phyloP scores from a whole-genome alignment of 2,888 invertebrate species.

The Leptinotarsa haldemani region DNA sequence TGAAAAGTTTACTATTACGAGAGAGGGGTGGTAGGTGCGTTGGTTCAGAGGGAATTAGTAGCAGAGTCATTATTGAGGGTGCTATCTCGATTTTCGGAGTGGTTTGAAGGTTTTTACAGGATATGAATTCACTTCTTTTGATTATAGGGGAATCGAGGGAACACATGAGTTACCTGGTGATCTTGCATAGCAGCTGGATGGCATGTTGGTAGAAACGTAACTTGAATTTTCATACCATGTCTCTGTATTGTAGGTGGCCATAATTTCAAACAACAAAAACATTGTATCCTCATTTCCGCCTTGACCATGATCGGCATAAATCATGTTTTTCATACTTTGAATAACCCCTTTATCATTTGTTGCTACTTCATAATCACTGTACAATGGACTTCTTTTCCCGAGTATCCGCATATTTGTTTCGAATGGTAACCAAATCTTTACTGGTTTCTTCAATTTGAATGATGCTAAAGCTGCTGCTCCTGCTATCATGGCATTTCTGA shows the following conservation, averaged over 20 bases:
- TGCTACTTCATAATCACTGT: constrained; percentile 74
- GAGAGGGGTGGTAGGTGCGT: no score
- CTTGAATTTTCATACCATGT: constrained; percentile 37
- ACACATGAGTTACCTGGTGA: constrained; percentile 45
- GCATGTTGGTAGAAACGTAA: constrained; percentile 43
- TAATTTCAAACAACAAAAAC: constrained; percentile 27
- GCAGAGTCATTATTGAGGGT: no score
- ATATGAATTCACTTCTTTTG: no score
- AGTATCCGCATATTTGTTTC: constrained; percentile 77
- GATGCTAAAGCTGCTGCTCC: constrained; percentile 78
- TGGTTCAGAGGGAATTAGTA: no score
- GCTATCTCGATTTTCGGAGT: no score
- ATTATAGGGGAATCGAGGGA: no score
- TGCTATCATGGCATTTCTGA: constrained; percentile 71
- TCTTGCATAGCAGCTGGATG: constrained; percentile 42
- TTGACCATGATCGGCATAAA: constrained; percentile 69
- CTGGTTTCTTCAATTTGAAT: constrained; percentile 71
- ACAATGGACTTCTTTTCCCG: constrained; percentile 74
- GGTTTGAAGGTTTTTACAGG: no score
- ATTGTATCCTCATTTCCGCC: constrained; percentile 66
- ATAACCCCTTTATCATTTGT: constrained; percentile 73
- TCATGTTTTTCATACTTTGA: constrained; percentile 70
- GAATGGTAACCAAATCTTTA: constrained; percentile 76
- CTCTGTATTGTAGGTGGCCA: constrained; percentile 38
- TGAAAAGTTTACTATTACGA: no score